Percentiles rank a stretch among this genome's conserved stretches.
These are phyloP conservation scores for Drosophila engyochracea DNA, from an alignment of 2,888 invertebrate genomes.

Conservation along the genomic window DNA sequence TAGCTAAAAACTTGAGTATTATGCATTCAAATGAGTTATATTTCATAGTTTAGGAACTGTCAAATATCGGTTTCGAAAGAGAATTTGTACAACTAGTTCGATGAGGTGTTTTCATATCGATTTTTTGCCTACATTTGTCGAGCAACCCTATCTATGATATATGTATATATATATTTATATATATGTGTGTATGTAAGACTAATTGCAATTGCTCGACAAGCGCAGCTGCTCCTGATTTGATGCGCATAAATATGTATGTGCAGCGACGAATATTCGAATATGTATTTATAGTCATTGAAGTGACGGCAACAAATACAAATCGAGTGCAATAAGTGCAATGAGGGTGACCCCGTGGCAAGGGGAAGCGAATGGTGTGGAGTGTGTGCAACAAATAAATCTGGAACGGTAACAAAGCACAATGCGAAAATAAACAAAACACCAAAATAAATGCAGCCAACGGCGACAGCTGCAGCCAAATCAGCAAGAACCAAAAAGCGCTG, in stretches of 20 bases:
- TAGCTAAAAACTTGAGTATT: background rate
- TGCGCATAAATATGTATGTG: slow-evolving; percentile 10
- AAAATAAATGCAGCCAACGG: slow-evolving; percentile 13
- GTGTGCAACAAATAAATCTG: slow-evolving; percentile 69
- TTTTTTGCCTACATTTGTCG: background rate
- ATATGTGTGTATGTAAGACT: background rate
- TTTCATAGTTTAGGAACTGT: background rate
- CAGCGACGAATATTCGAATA: slow-evolving; percentile 32
- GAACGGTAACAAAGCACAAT: slow-evolving; percentile 49
- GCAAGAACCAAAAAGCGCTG: slow-evolving; percentile 33
- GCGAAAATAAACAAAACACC: slow-evolving; percentile 16
- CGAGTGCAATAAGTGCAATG: slow-evolving; percentile 40
- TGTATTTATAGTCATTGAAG: slow-evolving; percentile 43
- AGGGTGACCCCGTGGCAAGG: slow-evolving; percentile 36
- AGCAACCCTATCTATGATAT: slow-evolving; percentile 28
- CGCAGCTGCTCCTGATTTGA: slow-evolving; percentile 39
- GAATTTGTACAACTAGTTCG: background rate
- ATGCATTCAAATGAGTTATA: background rate
- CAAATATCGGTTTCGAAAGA: background rate
- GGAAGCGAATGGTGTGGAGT: background rate
- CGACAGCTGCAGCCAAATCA: slow-evolving; percentile 45
- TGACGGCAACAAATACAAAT: slow-evolving; percentile 39
- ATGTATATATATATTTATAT: background rate
- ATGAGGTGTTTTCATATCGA: background rate
- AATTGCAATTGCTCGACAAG: slow-evolving; percentile 43